phyloP scores from a whole-genome alignment of 1,140 invertebrate species.

The Cataglyphis hispanica region DNA sequence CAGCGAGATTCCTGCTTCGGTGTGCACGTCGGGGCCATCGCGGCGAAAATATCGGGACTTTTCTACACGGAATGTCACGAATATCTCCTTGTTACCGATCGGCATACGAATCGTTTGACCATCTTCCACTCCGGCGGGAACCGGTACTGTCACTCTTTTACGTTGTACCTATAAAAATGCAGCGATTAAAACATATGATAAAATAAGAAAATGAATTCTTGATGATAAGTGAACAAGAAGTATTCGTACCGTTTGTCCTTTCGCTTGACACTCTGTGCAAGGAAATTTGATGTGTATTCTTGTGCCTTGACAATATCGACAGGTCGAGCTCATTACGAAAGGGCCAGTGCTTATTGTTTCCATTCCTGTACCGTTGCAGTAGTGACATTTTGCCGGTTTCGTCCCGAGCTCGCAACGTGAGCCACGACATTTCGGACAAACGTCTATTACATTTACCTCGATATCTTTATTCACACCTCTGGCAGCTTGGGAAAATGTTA shows the following conservation, averaged over 20 bases:
- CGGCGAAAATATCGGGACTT: conserved; percentile 96
- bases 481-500: conserved; percentile 98
- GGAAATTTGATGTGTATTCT: conserved; percentile 95
- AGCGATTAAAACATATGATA: conserved; percentile 14
- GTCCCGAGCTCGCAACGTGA: conserved; percentile 94
- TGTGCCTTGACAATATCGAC: conserved; percentile 96
- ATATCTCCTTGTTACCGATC: conserved; percentile 95
- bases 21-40: conserved; percentile 98
- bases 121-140: conserved; percentile 99
- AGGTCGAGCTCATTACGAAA: conserved; percentile 99
- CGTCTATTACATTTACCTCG: conserved; percentile 96
- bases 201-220: conserved; percentile 20
- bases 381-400: conserved; percentile 94
- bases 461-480: conserved; percentile 98
- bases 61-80: conserved; percentile 97
- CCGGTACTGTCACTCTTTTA: conserved; percentile 96
- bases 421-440: conserved; percentile 96
- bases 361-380: conserved; percentile 99
- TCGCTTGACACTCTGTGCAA: conserved; percentile 97
- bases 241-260: conserved; percentile 92
- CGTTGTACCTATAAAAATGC: conserved; percentile 90
- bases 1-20: conserved; percentile 94
- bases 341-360: conserved; percentile 96
- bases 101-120: conserved; percentile 98
- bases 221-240: not conserved